Conservation (phyloP, 2,797 vertebrate species). For the Centropyge bicolor region DNA sequence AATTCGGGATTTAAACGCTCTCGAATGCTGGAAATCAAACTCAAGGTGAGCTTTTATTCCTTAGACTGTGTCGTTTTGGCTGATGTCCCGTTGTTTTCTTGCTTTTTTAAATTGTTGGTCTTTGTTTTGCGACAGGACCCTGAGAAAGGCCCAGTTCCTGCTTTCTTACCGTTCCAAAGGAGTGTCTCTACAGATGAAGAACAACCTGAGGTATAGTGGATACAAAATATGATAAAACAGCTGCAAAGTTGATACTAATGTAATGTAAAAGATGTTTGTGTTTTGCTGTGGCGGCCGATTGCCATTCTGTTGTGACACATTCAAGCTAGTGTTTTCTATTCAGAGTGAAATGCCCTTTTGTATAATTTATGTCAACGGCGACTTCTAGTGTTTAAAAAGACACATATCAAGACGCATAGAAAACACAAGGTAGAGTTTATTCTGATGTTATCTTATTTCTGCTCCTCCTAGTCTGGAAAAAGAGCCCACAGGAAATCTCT, state of each 20-base stretch:
- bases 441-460: conserved; percentile 33
- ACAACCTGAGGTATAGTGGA: conserved; percentile 85
- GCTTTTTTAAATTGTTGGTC: conserved; percentile 21
- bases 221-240: background rate
- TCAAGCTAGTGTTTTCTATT: background rate
- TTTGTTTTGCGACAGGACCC: conserved; percentile 87
- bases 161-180: conserved; percentile 95
- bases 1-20: conserved; percentile 97
- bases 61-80: background rate
- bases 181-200: conserved; percentile 94
- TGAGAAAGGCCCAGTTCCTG: conserved; percentile 91
- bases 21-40: conserved; percentile 92
- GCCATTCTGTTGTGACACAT: background rate
- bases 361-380: background rate
- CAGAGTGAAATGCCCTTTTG: background rate
- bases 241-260: background rate
- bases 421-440: conserved; percentile 2
- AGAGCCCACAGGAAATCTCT: conserved; percentile 91
- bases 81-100: background rate
- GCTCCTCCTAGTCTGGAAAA: conserved; percentile 84
- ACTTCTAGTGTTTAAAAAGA: background rate
- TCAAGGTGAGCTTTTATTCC: conserved; percentile 86
- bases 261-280: background rate
- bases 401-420: background rate
- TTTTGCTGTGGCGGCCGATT: background rate